Conservation (phyloP, 2,888 invertebrate species). For the Hypomecis atomaria region DNA sequence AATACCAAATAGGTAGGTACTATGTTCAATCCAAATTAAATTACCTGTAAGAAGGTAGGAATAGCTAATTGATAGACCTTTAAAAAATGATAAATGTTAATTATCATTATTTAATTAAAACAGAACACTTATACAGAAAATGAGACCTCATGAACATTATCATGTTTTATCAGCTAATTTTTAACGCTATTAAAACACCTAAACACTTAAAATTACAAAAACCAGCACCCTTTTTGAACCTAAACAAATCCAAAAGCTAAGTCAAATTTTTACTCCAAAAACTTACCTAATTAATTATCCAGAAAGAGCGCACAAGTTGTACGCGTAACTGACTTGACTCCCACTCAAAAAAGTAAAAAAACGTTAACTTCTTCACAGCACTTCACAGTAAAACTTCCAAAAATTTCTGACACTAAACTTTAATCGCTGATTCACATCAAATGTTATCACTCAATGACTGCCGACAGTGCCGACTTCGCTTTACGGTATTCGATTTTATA, state of each 20-base stretch:
- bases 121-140: no score
- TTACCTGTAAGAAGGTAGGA: no score
- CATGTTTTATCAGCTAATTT: no score
- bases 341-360: constrained; percentile 24
- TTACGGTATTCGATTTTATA: constrained; percentile 6
- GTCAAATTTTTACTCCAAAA: neutral
- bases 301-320: constrained; percentile 15
- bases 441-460: constrained; percentile 38
- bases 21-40: no score
- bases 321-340: constrained; percentile 17
- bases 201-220: no score
- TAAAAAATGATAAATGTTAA: no score
- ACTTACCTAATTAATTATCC: constrained; percentile 38
- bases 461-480: constrained; percentile 1
- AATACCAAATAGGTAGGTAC: no score
- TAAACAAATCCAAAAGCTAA: neutral
- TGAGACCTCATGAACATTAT: no score
- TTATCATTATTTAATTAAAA: no score
- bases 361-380: constrained; percentile 31
- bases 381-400: constrained; percentile 31
- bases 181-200: no score
- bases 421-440: constrained; percentile 30
- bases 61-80: no score
- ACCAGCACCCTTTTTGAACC: no score
- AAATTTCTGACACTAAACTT: constrained; percentile 32